Evolutionary conservation across 2,888 invertebrate genomes (phyloP).

Genomic region (Caenorhabditis zanzibari): DNA sequence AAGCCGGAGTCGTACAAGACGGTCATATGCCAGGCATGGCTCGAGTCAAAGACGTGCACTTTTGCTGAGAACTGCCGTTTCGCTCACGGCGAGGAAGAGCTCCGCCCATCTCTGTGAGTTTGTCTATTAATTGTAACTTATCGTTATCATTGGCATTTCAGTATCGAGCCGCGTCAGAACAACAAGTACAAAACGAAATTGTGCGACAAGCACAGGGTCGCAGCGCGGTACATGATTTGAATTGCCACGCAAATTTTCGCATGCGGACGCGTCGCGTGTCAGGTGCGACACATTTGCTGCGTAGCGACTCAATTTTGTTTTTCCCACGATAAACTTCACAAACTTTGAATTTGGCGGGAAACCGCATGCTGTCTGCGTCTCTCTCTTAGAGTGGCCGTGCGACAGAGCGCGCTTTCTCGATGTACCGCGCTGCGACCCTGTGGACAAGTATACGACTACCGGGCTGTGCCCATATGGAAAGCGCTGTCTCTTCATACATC

Average conservation of each 20-base stretch:
- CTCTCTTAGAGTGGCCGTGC: too few relatives aligned
- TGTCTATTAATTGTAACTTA: neutral
- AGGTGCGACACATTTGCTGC: too few relatives aligned
- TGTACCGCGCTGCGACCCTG: too few relatives aligned
- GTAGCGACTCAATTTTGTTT: too few relatives aligned
- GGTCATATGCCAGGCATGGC: constrained; percentile 83
- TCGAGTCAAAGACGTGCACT: constrained; percentile 78
- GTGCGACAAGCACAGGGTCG: too few relatives aligned
- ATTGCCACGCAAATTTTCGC: too few relatives aligned
- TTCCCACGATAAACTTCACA: too few relatives aligned
- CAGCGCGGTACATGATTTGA: too few relatives aligned
- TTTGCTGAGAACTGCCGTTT: constrained; percentile 82
- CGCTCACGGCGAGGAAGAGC: constrained; percentile 81
- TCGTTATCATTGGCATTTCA: constrained; percentile 37
- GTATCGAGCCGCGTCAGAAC: constrained; percentile 74
- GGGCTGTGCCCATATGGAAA: constrained; percentile 83
- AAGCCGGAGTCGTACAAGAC: constrained; percentile 83
- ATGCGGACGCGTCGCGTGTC: too few relatives aligned
- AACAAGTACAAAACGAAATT: constrained; percentile 83
- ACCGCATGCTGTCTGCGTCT: too few relatives aligned
- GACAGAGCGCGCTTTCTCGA: too few relatives aligned
- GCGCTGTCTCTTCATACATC: constrained; percentile 83
- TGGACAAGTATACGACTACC: constrained; percentile 83
- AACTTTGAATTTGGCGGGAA: too few relatives aligned
- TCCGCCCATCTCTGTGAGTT: constrained; percentile 77